These are phyloP conservation scores for Crambe crambe DNA, from an alignment of 37 sponge, comb jelly and placozoan genomes.

Conservation along the genomic window DNA sequence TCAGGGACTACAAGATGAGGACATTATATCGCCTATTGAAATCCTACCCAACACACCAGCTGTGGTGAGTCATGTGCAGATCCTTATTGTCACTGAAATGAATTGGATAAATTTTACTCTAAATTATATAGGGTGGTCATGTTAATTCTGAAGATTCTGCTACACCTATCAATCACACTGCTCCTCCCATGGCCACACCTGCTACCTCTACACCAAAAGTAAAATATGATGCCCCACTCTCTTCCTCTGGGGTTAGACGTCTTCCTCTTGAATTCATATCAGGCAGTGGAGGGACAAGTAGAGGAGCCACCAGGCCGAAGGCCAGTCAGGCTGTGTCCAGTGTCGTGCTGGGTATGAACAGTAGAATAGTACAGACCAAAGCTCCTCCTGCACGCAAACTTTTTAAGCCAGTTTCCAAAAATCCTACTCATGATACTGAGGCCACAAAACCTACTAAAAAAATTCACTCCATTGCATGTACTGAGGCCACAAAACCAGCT, in stretches of 20 bases:
- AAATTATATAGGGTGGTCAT: slow-evolving; percentile 14
- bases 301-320: slow-evolving; percentile 3
- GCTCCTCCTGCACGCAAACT: no score
- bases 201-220: slow-evolving; percentile 42
- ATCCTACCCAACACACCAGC: slow-evolving; percentile 24
- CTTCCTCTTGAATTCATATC: slow-evolving; percentile 18
- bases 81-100: background rate
- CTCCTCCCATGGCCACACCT: slow-evolving; percentile 9
- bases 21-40: slow-evolving; percentile 34
- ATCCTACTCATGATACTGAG: no score
- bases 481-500: no score
- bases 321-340: slow-evolving; percentile 11
- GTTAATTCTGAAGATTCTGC: slow-evolving; percentile 19
- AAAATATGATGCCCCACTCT: background rate
- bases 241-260: background rate
- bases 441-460: no score
- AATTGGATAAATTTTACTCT: background rate
- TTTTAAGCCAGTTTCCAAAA: no score
- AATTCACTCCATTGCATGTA: no score
- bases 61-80: background rate
- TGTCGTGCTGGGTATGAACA: slow-evolving; percentile 12
- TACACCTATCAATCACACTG: slow-evolving; percentile 5
- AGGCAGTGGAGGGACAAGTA: background rate
- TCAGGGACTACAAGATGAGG: background rate
- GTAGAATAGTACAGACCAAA: background rate